Conservation (phyloP, 2,113 vertebrate genomes). For the Proteles cristata region DNA sequence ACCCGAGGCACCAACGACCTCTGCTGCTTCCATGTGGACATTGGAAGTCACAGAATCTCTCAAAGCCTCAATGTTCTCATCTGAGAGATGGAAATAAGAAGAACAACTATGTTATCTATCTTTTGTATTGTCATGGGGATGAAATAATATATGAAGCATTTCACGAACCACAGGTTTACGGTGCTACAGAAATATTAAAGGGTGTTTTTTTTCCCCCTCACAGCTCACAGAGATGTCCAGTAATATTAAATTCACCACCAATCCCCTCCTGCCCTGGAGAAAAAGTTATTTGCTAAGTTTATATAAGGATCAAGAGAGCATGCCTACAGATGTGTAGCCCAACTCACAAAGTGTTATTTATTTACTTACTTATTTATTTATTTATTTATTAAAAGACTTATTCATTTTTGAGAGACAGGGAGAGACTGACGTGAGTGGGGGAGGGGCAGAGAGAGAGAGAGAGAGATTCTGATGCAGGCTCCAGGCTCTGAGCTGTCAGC, state of each 20-base stretch:
- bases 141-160: conserved; percentile 1
- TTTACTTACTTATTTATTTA: no score
- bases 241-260: not conserved
- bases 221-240: not conserved
- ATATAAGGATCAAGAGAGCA: conserved; percentile 47
- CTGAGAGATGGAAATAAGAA: not conserved
- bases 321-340: not conserved
- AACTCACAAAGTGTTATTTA: not conserved
- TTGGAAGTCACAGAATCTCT: not conserved
- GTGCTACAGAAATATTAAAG: not conserved
- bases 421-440: no score
- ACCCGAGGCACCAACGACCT: not conserved
- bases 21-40: not conserved
- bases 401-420: no score
- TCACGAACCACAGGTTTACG: not conserved
- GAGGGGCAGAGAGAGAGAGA: no score
- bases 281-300: conserved; percentile 22
- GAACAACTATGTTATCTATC: not conserved
- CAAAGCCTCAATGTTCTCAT: conserved; percentile 11
- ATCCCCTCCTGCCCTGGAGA: not conserved
- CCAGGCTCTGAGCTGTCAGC: no score
- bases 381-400: no score
- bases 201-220: not conserved
- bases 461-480: no score
- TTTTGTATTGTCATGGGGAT: not conserved